Evolutionary conservation across 2,113 vertebrate species (phyloP).

Genomic region (Sceloporus tristichus): DNA sequence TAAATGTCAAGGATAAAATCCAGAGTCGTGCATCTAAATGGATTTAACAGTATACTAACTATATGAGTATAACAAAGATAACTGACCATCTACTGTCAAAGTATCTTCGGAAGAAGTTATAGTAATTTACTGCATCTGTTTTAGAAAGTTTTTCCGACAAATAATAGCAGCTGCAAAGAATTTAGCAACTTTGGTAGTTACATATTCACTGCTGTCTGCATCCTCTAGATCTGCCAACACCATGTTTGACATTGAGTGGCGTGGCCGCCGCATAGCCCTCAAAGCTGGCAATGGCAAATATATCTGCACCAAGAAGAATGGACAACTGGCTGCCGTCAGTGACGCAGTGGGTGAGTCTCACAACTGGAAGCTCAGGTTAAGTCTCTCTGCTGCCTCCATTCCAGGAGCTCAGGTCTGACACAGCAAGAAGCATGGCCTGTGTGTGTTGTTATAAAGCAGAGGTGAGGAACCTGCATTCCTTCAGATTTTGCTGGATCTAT

Average conservation of each 20-base stretch:
- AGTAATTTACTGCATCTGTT: too few relatives aligned
- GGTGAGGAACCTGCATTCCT: neutral
- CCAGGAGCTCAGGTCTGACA: neutral
- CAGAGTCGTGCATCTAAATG: too few relatives aligned
- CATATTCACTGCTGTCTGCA: neutral
- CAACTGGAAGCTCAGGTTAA: neutral
- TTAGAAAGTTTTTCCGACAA: too few relatives aligned
- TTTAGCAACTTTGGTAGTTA: too few relatives aligned
- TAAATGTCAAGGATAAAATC: too few relatives aligned
- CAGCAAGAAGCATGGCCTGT: neutral
- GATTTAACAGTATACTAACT: too few relatives aligned
- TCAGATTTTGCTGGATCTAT: neutral
- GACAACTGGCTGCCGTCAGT: constrained; percentile 92
- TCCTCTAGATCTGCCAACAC: constrained; percentile 84
- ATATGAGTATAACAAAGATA: too few relatives aligned
- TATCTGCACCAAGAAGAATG: constrained; percentile 95
- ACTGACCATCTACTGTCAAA: too few relatives aligned
- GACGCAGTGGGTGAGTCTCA: constrained; percentile 86
- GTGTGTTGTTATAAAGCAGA: neutral
- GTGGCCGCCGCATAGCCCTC: constrained; percentile 88
- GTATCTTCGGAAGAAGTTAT: too few relatives aligned
- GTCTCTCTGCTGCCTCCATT: neutral
- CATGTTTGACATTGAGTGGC: constrained; percentile 97
- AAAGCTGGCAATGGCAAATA: constrained; percentile 95
- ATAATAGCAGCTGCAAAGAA: too few relatives aligned